phyloP scores from a whole-genome alignment of 2,888 invertebrate genomes.

The Fragum sueziense region DNA sequence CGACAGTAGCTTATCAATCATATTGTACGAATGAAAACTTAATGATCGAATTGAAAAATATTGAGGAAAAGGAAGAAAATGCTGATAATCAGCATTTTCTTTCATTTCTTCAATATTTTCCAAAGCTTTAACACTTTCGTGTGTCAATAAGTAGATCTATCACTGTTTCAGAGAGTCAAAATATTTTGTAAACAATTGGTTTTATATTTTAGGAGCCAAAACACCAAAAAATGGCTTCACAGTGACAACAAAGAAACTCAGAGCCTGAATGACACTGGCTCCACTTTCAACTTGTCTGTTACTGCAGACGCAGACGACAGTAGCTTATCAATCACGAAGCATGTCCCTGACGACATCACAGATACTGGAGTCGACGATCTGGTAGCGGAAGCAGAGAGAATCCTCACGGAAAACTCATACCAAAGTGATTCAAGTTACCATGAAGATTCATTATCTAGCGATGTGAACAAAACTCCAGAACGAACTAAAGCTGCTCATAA shows the following conservation, averaged over 20 bases:
- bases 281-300: neutral
- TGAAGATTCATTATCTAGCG: neutral
- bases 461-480: slow-evolving; percentile 4
- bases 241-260: neutral
- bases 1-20: slow-evolving; percentile 50
- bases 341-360: slow-evolving; percentile 54
- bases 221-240: neutral
- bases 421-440: slow-evolving; percentile 1
- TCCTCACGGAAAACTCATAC: slow-evolving; percentile 40
- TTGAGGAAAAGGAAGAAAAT: no score
- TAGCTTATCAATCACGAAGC: slow-evolving; percentile 54
- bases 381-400: slow-evolving; percentile 63
- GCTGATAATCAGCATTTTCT: no score
- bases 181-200: no score
- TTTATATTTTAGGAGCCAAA: neutral
- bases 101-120: no score
- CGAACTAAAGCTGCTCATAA: slow-evolving; percentile 35
- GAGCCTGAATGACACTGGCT: neutral
- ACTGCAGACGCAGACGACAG: slow-evolving; percentile 22
- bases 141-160: no score
- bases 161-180: no score
- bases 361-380: slow-evolving; percentile 69
- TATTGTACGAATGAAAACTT: no score
- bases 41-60: no score
- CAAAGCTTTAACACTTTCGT: no score